phyloP scores from a whole-genome alignment of 2,888 invertebrate species.

The Cordylochernes scorpioides region DNA sequence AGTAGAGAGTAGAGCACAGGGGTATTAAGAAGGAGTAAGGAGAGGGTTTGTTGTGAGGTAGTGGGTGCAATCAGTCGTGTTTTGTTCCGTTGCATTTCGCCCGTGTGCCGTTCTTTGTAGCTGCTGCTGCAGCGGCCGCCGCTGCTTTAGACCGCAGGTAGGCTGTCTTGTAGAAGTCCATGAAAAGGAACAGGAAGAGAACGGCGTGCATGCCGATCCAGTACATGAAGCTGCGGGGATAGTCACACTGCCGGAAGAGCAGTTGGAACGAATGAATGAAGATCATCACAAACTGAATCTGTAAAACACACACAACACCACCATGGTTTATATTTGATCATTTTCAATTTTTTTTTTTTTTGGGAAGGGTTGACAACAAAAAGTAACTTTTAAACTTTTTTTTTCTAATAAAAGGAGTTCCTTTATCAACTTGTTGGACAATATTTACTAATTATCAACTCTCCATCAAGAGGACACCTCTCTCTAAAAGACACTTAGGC shows the following conservation, averaged over 20 bases:
- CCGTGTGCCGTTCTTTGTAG: too few relatives aligned
- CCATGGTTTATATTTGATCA: not conserved
- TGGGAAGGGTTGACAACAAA: not conserved
- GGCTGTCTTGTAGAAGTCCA: constrained; percentile 68
- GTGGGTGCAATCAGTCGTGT: too few relatives aligned
- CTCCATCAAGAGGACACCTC: too few relatives aligned
- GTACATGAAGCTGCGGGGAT: constrained; percentile 72
- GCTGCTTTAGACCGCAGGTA: too few relatives aligned
- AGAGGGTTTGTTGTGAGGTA: too few relatives aligned
- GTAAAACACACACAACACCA: constrained; percentile 1
- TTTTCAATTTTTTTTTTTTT: not conserved
- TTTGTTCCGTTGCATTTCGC: too few relatives aligned
- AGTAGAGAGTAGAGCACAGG: too few relatives aligned
- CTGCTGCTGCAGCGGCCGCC: too few relatives aligned
- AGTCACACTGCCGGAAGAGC: constrained; percentile 65
- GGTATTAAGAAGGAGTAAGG: too few relatives aligned
- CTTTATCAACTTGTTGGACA: too few relatives aligned
- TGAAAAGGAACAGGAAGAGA: constrained; percentile 84
- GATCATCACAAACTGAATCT: constrained; percentile 13
- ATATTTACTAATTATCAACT: too few relatives aligned
- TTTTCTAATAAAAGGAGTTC: not conserved
- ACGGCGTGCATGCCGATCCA: constrained; percentile 87
- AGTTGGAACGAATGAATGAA: constrained; percentile 23
- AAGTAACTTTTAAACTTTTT: not conserved
- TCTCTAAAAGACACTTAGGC: too few relatives aligned